A percentile compares a stretch with the other conserved stretches of the same genome.
These are phyloP conservation scores for Zaprionus camerounensis DNA, from an alignment of 1,140 invertebrate genomes.

Conservation along the genomic window DNA sequence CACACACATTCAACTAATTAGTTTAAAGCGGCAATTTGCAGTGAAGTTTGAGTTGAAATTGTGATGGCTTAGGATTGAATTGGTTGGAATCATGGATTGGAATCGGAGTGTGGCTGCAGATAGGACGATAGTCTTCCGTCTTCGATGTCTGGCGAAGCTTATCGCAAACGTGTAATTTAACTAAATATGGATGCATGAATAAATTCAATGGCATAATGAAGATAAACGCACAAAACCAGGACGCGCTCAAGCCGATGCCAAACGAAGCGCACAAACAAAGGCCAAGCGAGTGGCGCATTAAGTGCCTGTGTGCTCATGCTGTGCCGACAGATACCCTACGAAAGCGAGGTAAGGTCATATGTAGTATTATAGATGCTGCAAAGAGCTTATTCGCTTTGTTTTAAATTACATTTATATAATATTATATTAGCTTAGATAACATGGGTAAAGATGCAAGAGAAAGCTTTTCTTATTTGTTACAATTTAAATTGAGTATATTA, in stretches of 20 bases:
- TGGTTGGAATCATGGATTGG: conserved; percentile 11
- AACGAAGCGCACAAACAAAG: conserved; percentile 25
- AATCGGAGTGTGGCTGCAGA: conserved; percentile 4
- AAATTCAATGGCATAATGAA: conserved; percentile 73
- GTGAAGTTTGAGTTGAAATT: not conserved
- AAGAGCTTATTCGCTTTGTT: too few species aligned
- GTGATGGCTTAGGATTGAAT: conserved; percentile 6
- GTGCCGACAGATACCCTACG: not conserved
- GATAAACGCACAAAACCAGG: conserved; percentile 57
- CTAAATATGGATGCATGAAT: conserved; percentile 71
- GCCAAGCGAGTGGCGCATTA: not conserved
- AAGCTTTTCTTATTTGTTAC: too few species aligned
- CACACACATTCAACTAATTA: conserved; percentile 61
- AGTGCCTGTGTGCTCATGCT: not conserved
- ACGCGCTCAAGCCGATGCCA: conserved; percentile 20
- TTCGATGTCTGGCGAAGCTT: conserved; percentile 25
- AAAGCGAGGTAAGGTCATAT: too few species aligned
- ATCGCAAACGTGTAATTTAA: conserved; percentile 71
- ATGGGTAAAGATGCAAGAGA: too few species aligned
- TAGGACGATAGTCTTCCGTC: not conserved
- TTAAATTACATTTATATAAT: too few species aligned
- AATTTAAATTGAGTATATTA: too few species aligned
- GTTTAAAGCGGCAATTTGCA: conserved; percentile 40
- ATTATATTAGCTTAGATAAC: too few species aligned
- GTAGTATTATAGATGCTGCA: too few species aligned